A percentile compares a stretch with the other conserved stretches of the same genome.
These are phyloP conservation scores for Lutjanus erythropterus DNA, from an alignment of 2,113 vertebrate species.

Conservation along the genomic window DNA sequence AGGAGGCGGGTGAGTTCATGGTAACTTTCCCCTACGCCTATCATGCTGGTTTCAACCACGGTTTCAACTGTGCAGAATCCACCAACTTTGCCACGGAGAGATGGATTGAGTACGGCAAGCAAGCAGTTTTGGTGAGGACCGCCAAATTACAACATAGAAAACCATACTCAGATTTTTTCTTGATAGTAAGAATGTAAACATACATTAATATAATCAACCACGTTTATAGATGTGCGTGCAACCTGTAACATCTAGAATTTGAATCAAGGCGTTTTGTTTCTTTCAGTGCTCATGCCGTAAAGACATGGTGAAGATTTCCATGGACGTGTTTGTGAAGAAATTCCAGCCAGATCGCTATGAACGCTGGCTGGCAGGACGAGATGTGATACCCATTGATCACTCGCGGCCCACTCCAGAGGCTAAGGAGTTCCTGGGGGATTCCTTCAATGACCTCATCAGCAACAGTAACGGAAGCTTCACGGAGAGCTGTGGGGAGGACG, in stretches of 20 bases:
- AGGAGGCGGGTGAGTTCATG: conserved; percentile 97
- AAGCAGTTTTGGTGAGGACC: conserved; percentile 90
- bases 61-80: conserved; percentile 98
- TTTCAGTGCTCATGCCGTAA: conserved; percentile 95
- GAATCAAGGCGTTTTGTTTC: background rate
- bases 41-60: conserved; percentile 98
- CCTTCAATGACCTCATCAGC: conserved; percentile 47
- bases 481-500: conserved; percentile 64
- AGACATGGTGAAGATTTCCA: conserved; percentile 99
- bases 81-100: conserved; percentile 97
- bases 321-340: conserved; percentile 97
- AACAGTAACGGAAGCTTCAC: conserved; percentile 27
- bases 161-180: background rate
- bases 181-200: background rate
- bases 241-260: background rate
- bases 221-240: background rate
- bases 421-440: conserved; percentile 87
- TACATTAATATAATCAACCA: background rate
- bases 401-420: conserved; percentile 93
- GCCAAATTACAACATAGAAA: background rate
- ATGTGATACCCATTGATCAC: conserved; percentile 90
- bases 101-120: conserved; percentile 99
- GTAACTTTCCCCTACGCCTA: conserved; percentile 97
- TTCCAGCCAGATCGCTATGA: conserved; percentile 97
- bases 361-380: conserved; percentile 93